These are phyloP conservation scores for Contarinia nasturtii DNA, from an alignment of 1,140 invertebrate species.

Conservation along the genomic window DNA sequence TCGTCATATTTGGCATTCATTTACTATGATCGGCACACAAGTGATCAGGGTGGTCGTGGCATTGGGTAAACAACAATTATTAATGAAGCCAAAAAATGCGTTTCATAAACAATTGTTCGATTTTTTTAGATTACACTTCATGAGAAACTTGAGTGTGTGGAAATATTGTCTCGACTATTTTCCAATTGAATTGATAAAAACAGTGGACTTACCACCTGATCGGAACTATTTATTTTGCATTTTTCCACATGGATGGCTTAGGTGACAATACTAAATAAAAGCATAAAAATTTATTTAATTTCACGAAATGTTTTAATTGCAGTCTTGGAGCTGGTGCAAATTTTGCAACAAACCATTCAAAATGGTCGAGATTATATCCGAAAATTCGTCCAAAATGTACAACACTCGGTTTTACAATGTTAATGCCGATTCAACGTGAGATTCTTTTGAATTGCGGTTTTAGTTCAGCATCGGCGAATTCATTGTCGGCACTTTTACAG, in stretches of 20 bases:
- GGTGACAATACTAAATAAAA: constrained; percentile 14
- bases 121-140: constrained; percentile 21
- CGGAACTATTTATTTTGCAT: constrained; percentile 73
- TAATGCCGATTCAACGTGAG: constrained; percentile 66
- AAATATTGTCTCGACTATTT: constrained; percentile 63
- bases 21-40: background rate
- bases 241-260: constrained; percentile 73
- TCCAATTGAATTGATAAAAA: constrained; percentile 65
- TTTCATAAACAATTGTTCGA: background rate
- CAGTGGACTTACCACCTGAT: constrained; percentile 52
- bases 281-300: too few relatives aligned
- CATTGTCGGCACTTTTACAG: constrained; percentile 27
- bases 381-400: constrained; percentile 49
- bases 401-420: constrained; percentile 64
- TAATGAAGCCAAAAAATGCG: background rate
- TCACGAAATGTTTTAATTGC: background rate
- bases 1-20: background rate
- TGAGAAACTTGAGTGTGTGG: constrained; percentile 49
- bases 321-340: constrained; percentile 54
- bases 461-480: constrained; percentile 35
- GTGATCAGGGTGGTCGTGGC: background rate
- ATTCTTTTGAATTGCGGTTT: constrained; percentile 34
- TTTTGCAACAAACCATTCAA: constrained; percentile 56
- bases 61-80: background rate
- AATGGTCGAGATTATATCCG: constrained; percentile 58